These are phyloP conservation scores for Sphenopsis melanotis DNA, from an alignment of 2,797 vertebrate species.

Conservation along the genomic window DNA sequence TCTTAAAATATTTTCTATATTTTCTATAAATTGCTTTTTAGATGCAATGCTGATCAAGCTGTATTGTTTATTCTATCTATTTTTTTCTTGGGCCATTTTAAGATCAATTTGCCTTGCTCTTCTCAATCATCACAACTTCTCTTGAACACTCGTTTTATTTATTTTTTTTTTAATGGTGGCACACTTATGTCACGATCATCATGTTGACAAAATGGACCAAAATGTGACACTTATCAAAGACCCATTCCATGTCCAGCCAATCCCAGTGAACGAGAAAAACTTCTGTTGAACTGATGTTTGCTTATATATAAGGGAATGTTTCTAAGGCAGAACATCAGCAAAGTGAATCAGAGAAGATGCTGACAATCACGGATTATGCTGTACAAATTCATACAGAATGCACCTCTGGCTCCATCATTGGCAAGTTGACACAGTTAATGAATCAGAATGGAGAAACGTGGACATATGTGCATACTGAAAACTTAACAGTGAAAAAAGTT, in stretches of 20 bases:
- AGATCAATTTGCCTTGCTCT: background rate
- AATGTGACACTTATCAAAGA: background rate
- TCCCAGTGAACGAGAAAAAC: background rate
- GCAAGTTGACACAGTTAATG: background rate
- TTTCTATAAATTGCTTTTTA: background rate
- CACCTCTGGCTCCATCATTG: background rate
- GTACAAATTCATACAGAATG: background rate
- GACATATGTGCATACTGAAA: background rate
- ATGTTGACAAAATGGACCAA: background rate
- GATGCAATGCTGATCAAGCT: background rate
- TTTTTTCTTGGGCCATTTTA: background rate
- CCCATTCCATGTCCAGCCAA: background rate
- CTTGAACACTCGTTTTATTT: background rate
- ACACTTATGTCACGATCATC: background rate
- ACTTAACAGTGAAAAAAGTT: background rate
- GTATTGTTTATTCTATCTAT: background rate
- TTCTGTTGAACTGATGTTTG: background rate
- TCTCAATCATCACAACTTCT: background rate
- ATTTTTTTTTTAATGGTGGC: rapidly evolving
- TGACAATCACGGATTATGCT: background rate
- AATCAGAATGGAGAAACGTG: background rate
- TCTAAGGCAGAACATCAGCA: background rate
- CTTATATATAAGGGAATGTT: background rate
- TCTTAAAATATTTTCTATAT: background rate
- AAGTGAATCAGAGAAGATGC: background rate